Evolutionary conservation across 2,113 vertebrate genomes (phyloP), one percentile per base, ranked within the genome.

Genomic region (Ariopsis seemanni): DNA sequence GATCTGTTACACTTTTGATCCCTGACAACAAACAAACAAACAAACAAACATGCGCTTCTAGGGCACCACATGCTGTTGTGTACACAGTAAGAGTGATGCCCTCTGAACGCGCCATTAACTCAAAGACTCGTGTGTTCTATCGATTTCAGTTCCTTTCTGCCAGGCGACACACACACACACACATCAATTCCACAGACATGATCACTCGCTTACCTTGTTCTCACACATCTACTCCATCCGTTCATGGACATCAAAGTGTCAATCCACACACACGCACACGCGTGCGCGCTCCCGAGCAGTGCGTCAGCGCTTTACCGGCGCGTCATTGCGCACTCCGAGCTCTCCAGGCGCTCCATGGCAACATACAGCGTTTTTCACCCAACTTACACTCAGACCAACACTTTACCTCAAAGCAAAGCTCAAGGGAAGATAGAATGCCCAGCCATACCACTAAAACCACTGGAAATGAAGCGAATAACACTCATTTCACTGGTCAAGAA

Each of bases 221-320:
- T 88, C 88, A 90, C 84, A 88, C 60, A 22, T 48, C 79, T n/a
- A 84, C 30, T 53, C 42, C 48, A 7, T 69, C 50, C 14, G 25
- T 71, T 53, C 65, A 7, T 53, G 55, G 15, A 71, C 82, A 83
- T n/a, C 62, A 67, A 50, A n/a, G 22, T 83, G 82, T 1, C 7
- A 88, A 95, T 95, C 93, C 78, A 60, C 89, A n/a, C n/a, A 8
- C n/a, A 34, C 55, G 22, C 27, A 20, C 79, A 14, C 17, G 1
- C 57, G 1, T 2, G 22, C 79, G 11, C 79, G 48, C 55, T 17
- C 42, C 4, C 71, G 92, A 94, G 92, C 93, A 90, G 90, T 42
- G 58, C 82, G 92, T 88, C 90, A 15, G 34, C 86, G 85, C 27
- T 90, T 48, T 93, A 94, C 93, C 22, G 92, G 94, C 94, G 93